Evolutionary conservation across 1,140 invertebrate genomes (phyloP).

Genomic region (Eupristina koningsbergeri): DNA sequence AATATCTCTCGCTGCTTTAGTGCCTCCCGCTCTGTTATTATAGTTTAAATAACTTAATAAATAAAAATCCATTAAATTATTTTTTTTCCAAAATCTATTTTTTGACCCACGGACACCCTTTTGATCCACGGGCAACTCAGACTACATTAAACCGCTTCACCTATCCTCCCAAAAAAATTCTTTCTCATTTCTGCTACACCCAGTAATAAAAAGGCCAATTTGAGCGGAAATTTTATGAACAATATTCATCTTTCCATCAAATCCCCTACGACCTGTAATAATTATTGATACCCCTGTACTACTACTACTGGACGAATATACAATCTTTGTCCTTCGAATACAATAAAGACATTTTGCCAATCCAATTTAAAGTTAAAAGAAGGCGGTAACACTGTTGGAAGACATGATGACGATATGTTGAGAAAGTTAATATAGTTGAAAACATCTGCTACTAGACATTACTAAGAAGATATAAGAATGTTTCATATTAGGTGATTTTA

Average conservation of each 20-base stretch:
- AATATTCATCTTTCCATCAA: not conserved
- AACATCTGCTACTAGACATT: not conserved
- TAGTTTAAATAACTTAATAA: not conserved
- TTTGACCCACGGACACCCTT: too few relatives aligned
- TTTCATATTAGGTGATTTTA: slow-evolving; percentile 7
- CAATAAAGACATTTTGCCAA: not conserved
- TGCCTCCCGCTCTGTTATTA: not conserved
- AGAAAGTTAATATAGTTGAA: slow-evolving; percentile 8
- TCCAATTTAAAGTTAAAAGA: not conserved
- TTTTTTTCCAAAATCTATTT: not conserved
- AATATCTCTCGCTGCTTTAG: not conserved
- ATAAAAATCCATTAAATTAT: not conserved
- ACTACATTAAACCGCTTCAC: too few relatives aligned
- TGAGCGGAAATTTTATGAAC: not conserved
- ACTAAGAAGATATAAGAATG: not conserved
- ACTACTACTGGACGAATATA: not conserved
- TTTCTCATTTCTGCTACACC: too few relatives aligned
- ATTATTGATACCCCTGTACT: not conserved
- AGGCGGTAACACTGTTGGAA: not conserved
- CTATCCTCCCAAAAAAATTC: too few relatives aligned
- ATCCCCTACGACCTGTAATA: not conserved
- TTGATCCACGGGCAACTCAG: too few relatives aligned
- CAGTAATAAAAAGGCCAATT: too few relatives aligned
- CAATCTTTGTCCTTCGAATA: not conserved
- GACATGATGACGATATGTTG: not conserved